phyloP scores from a whole-genome alignment of 2,113 vertebrate species.

The Macrotus californicus region DNA sequence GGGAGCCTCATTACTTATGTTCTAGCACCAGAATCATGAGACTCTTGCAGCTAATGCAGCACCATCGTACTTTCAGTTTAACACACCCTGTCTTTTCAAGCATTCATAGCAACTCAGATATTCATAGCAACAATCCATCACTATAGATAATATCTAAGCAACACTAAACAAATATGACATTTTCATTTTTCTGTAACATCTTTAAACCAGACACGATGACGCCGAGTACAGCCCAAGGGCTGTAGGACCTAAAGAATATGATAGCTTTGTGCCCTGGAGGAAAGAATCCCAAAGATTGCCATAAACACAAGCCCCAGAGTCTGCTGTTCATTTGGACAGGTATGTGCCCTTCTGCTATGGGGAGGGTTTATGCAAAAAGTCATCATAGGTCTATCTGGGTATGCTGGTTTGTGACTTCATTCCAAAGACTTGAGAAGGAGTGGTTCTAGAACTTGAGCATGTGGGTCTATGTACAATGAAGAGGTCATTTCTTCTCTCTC shows the following conservation, averaged over 20 bases:
- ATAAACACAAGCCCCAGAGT: not conserved
- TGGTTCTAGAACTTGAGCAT: not conserved
- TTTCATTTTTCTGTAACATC: constrained; percentile 24
- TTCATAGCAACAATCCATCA: constrained; percentile 22
- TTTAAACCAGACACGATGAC: constrained; percentile 31
- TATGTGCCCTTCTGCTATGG: not conserved
- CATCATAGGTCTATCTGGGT: not conserved
- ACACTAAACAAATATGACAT: not conserved
- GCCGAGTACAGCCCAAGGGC: not conserved
- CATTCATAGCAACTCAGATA: constrained; percentile 4
- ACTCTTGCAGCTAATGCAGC: not conserved
- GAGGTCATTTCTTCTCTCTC: not conserved
- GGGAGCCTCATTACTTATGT: not conserved
- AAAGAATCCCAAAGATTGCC: not conserved
- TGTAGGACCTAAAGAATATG: not conserved
- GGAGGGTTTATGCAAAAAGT: not conserved
- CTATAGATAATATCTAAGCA: constrained; percentile 20
- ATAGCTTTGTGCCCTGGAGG: not conserved
- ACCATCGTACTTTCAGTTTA: not conserved
- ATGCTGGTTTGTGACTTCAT: not conserved
- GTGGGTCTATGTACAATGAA: not conserved
- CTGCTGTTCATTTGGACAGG: not conserved
- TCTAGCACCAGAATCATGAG: not conserved
- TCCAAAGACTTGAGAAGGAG: not conserved
- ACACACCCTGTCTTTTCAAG: constrained; percentile 10